These are phyloP conservation scores for Dastarcus helophoroides DNA, from an alignment of 2,888 invertebrate genomes.

Conservation along the genomic window DNA sequence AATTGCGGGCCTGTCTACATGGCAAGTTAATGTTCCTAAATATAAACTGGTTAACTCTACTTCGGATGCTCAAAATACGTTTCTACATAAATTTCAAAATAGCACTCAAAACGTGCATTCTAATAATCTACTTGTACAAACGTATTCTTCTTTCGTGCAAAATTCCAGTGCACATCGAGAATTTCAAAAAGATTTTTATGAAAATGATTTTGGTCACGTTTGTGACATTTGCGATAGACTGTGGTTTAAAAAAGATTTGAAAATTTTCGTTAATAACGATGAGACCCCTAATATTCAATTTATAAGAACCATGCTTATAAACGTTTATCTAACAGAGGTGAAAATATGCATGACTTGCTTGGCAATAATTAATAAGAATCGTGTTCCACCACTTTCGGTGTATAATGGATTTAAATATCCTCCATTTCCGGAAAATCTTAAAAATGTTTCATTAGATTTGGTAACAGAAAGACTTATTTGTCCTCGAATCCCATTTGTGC, in stretches of 20 bases:
- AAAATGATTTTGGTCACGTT: conserved; percentile 12
- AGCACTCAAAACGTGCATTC: no score
- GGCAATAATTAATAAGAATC: background rate
- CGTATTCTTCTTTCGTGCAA: conserved; percentile 4
- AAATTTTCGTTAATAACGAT: conserved; percentile 3
- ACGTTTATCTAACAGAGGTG: background rate
- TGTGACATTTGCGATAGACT: conserved; percentile 17
- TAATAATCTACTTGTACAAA: conserved; percentile 5
- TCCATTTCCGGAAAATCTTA: conserved; percentile 14
- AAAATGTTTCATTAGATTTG: conserved; percentile 12
- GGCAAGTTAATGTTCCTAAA: no score
- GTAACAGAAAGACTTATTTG: conserved; percentile 19
- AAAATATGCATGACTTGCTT: conserved; percentile 9
- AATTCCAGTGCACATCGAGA: conserved; percentile 6
- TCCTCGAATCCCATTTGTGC: conserved; percentile 15
- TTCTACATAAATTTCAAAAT: no score
- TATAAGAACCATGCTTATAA: conserved; percentile 5
- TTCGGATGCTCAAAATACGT: no score
- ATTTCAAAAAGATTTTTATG: conserved; percentile 8
- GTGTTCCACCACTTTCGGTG: conserved; percentile 11
- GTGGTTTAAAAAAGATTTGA: conserved; percentile 16
- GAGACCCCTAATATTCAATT: conserved; percentile 4
- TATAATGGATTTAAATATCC: conserved; percentile 20
- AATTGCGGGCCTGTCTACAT: no score
- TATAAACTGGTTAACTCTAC: no score